Evolutionary conservation across 2,113 vertebrate genomes (phyloP).

Genomic region (Sterna hirundo): DNA sequence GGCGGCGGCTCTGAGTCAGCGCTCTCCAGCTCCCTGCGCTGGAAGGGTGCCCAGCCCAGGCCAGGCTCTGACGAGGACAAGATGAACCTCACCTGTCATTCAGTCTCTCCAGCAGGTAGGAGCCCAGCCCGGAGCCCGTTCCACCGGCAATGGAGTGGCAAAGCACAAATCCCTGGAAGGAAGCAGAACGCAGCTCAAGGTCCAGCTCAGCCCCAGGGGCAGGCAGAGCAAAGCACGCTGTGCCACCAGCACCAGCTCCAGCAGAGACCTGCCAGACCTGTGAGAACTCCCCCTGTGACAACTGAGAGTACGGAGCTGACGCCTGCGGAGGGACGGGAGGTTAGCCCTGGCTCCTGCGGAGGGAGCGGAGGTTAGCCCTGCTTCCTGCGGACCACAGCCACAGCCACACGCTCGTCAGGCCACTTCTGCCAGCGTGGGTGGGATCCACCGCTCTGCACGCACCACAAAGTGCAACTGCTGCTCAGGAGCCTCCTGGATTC

Average conservation of each 20-base stretch:
- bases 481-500: neutral
- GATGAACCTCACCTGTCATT: constrained; percentile 88
- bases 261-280: neutral
- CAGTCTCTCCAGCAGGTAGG: constrained; percentile 94
- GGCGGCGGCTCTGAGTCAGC: constrained; percentile 60
- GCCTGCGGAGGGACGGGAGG: fast-evolving
- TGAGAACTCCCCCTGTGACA: neutral
- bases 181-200: neutral
- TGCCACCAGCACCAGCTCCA: neutral
- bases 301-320: neutral
- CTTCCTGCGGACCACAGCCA: neutral
- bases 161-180: constrained; percentile 90
- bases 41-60: neutral
- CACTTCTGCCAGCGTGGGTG: neutral
- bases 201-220: neutral
- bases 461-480: neutral
- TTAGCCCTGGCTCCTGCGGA: neutral
- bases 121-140: constrained; percentile 94
- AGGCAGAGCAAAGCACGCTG: neutral
- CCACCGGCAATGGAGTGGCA: constrained; percentile 98
- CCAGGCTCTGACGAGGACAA: neutral
- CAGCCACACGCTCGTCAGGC: neutral
- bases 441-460: neutral
- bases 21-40: neutral
- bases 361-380: neutral